These are phyloP conservation scores for Phytoseiulus persimilis DNA, from an alignment of 2,888 invertebrate species.

Conservation along the genomic window DNA sequence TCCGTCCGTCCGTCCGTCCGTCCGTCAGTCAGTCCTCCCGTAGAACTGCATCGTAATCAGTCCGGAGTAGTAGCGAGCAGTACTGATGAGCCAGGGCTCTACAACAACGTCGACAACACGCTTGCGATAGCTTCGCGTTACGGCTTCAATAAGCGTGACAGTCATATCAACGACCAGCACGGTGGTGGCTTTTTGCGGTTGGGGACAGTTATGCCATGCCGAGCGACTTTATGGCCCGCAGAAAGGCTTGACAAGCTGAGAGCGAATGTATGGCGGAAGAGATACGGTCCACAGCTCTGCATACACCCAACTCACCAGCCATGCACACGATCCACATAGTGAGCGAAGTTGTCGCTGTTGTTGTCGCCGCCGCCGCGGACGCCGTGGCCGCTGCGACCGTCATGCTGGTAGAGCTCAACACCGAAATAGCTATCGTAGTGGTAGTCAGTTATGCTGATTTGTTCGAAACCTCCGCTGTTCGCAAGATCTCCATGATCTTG, in stretches of 20 bases:
- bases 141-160: conserved; percentile 5
- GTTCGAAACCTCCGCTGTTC: background rate
- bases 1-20: background rate
- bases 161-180: background rate
- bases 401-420: background rate
- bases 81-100: background rate
- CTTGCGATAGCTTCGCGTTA: background rate
- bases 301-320: background rate
- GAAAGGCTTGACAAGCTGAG: background rate
- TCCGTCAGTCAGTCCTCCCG: background rate
- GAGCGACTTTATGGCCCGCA: background rate
- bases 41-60: background rate
- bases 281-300: background rate
- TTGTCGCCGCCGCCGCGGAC: background rate
- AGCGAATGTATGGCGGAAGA: conserved; percentile 5
- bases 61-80: background rate
- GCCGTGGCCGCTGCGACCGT: background rate
- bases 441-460: background rate
- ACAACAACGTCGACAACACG: background rate
- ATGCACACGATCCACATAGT: background rate
- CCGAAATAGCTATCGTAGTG: background rate
- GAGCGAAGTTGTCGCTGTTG: background rate
- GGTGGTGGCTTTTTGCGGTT: background rate
- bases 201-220: background rate
- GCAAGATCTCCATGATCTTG: background rate